Evolutionary conservation across 2,113 vertebrate genomes (phyloP), one percentile per base, ranked within the genome.

Genomic region (Prochilodus magdalenae): DNA sequence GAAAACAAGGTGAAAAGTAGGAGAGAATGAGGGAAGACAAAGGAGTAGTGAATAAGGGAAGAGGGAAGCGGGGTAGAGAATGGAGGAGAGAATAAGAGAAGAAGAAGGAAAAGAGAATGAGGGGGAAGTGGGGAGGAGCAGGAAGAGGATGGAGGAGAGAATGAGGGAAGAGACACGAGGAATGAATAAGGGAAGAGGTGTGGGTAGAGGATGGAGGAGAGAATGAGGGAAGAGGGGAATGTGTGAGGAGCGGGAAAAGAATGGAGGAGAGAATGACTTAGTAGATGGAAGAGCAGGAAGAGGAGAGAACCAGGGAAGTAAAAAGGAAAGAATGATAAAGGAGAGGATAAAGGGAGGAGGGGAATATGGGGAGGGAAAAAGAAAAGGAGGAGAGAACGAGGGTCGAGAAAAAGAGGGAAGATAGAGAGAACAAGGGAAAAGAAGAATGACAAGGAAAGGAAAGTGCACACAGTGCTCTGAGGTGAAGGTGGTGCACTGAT

Each of bases 401-500:
- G 15, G 62, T 13, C 1, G 24, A 13, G 5, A 26, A n/a, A n/a
- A 26, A 44, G 1, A 44, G 10, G 26, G 27, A 10, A 27, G 47
- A 27, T 24, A 7, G 72, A 20, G 49, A 1, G 13, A 14, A 44
- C 5, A 16, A 53, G 20, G 72, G 20, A 18, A 29, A 26, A 30
- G 22, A 47, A 53, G 3, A 51, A n/a, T n/a, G n/a, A n/a, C n/a
- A n/a, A n/a, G n/a, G n/a, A 72, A 14, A 27, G 57, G 59, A 84
- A 47, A 16, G 20, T 2, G 49, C 14, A 73, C 59, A 80, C 65
- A 57, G 49, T 55, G 69, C 75, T 65, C 71, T 15, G 51, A 84
- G 77, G 84, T 87, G 87, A 87, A 78, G 79, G 85, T 75, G 30
- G n/a, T 80, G 75, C 84, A 87, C 86, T 91, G 91, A 89, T 87